Base-by-base conservation (phyloP, 2,797 vertebrate species). In the Petrocephalus schoutedeni region DNA sequence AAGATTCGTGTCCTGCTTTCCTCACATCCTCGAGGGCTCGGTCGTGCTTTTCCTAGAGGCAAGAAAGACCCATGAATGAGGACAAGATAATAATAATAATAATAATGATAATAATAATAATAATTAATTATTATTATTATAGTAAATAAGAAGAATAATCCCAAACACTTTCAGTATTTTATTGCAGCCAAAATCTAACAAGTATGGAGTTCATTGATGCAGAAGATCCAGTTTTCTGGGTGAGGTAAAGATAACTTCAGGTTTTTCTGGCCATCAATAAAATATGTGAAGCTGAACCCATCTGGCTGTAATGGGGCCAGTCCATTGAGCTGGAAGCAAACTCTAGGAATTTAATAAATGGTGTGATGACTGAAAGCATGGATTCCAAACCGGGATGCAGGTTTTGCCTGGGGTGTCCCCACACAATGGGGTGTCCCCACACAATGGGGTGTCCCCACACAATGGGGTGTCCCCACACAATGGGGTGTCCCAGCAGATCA, bases 21-120 rank as follows among this genome's bases (percentile, higher is more conserved):
- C 94, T 94, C 94, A 96, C 93, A 45, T 95, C 94, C 93, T 96
- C 95, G 87, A 96, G 90, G 64, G 95, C 94, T 85, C 91, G 90
- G 28, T 94, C 95, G 92, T 96, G 95, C 86, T 95, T 95, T 41
- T 95, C 95, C 95, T 96, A 89, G 21, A 91, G 53, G 88, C 88
- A 91, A 90, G 74, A 87, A 84, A 16, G 64, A 61, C 86, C 0
- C 23, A 19, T 19, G 67, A 58, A n/a, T 87, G 32, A 87, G 56
- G 1, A 41, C 57, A 7, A 53, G 85, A 59, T 12, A 84, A 36
- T 71, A 71, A 36, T 71, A 36, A 16, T 16, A 67, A 67, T 14
- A 16, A 36, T 23, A 53, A 53, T 53, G n/a, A n/a, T n/a, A n/a
- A n/a, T n/a, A n/a, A n/a, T n/a, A n/a, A n/a, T n/a, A n/a, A n/a